phyloP scores from a whole-genome alignment of 1,140 invertebrate species.

The Apis laboriosa region DNA sequence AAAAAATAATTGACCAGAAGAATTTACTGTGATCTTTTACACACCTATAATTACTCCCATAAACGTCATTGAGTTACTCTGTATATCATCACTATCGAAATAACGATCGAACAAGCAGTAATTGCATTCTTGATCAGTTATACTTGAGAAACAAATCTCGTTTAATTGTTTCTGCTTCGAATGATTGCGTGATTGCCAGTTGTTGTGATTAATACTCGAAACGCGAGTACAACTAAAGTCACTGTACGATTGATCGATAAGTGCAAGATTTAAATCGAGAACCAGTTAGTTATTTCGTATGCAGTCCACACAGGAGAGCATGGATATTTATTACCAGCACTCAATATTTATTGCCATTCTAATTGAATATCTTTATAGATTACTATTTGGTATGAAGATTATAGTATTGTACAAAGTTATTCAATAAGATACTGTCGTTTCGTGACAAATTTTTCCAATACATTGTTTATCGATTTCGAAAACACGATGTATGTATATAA shows the following conservation, averaged over 20 bases:
- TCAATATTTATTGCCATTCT: not conserved
- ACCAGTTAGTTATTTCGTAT: not conserved
- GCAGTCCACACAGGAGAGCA: not conserved
- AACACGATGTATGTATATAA: too few relatives aligned
- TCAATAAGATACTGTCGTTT: not conserved
- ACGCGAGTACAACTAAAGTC: slow-evolving; percentile 9
- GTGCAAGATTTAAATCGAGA: slow-evolving; percentile 5
- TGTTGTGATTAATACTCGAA: slow-evolving; percentile 17
- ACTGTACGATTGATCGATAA: not conserved
- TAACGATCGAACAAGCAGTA: slow-evolving; percentile 22
- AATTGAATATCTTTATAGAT: not conserved
- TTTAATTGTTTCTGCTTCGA: slow-evolving; percentile 37
- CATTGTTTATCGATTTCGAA: not conserved
- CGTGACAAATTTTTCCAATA: not conserved
- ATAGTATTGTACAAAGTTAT: not conserved
- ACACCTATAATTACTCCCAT: not conserved
- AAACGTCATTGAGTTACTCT: not conserved
- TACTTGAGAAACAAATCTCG: slow-evolving; percentile 11
- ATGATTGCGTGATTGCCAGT: slow-evolving; percentile 22
- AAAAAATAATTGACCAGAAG: not conserved
- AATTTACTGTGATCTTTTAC: not conserved
- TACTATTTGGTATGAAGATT: not conserved
- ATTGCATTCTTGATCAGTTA: slow-evolving; percentile 29
- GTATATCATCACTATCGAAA: slow-evolving; percentile 19
- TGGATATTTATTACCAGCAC: not conserved